Conservation (phyloP, 2,113 vertebrate genomes). For the Elanus axillaris region DNA sequence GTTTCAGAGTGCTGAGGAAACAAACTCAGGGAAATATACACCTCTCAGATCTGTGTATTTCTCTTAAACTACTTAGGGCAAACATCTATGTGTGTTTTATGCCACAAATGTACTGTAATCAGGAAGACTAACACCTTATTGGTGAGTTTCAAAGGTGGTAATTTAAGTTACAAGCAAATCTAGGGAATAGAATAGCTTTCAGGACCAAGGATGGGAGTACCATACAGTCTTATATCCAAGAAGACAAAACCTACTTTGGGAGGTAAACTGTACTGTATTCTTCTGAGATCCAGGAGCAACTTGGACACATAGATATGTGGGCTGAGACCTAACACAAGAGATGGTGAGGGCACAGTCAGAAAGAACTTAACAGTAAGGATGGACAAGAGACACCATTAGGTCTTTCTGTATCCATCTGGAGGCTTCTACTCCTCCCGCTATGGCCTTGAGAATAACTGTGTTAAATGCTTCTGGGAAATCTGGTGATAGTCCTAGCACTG, state of each 20-base stretch:
- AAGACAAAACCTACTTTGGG: background rate
- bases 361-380: background rate
- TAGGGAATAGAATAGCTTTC: background rate
- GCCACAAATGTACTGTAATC: background rate
- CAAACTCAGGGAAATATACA: background rate
- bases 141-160: background rate
- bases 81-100: background rate
- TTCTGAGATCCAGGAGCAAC: background rate
- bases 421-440: background rate
- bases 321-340: background rate
- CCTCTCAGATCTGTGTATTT: background rate
- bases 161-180: background rate
- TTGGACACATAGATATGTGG: background rate
- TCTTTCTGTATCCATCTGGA: background rate
- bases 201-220: background rate
- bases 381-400: background rate
- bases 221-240: background rate
- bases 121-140: background rate
- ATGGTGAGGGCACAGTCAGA: background rate
- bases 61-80: background rate
- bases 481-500: background rate
- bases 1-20: background rate
- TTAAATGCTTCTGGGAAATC: background rate
- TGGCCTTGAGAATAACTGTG: background rate
- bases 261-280: background rate